Percentiles rank a stretch among this genome's conserved stretches.
phyloP scores from a whole-genome alignment of 2,797 vertebrate genomes.

The Choloepus didactylus region DNA sequence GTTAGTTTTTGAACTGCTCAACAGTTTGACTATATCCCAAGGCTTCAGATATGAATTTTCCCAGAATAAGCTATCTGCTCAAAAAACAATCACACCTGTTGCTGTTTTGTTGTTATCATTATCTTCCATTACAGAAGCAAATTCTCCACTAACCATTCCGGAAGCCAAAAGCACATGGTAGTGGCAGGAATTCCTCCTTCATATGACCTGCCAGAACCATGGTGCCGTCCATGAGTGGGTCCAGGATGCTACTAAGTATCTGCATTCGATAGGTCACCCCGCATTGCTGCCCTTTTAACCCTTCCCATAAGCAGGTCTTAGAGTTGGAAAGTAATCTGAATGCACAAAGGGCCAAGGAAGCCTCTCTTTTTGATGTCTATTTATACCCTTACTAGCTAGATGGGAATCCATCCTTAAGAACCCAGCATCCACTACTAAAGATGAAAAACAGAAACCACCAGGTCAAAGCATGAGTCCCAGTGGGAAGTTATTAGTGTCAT shows the following conservation, averaged over 20 bases:
- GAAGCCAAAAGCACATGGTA: neutral
- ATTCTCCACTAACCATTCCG: neutral
- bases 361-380: constrained; percentile 61
- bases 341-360: neutral
- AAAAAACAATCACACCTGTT: neutral
- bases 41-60: neutral
- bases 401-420: constrained; percentile 61
- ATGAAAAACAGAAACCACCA: constrained; percentile 66
- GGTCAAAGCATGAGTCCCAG: constrained; percentile 70
- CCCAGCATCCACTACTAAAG: constrained; percentile 43
- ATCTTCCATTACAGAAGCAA: neutral
- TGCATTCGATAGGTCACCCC: neutral
- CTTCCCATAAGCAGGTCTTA: neutral
- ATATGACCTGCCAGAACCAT: fast-evolving
- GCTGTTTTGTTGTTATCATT: neutral
- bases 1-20: neutral
- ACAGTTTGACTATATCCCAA: neutral
- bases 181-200: neutral
- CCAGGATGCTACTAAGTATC: neutral
- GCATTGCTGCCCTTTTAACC: constrained; percentile 25
- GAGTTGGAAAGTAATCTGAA: constrained; percentile 41
- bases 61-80: neutral
- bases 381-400: constrained; percentile 63
- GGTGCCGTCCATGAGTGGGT: fast-evolving
- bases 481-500: constrained; percentile 76